phyloP scores from a whole-genome alignment of 2,888 invertebrate genomes.

The Dryobota labecula region DNA sequence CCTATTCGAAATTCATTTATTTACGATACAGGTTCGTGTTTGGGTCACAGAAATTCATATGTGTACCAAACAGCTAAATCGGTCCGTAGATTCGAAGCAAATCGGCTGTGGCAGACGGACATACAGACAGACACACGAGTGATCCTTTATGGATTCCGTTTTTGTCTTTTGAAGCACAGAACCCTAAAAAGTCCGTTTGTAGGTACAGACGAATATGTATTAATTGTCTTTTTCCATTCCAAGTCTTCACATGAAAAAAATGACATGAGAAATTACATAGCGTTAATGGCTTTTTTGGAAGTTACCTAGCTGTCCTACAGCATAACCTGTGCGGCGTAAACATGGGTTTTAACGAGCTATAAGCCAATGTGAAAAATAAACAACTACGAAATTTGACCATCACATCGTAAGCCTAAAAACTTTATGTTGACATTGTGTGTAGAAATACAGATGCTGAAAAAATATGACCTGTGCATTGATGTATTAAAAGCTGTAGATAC shows the following conservation, averaged over 20 bases:
- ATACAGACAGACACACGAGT: too few relatives aligned
- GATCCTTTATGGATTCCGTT: too few relatives aligned
- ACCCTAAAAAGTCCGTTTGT: too few relatives aligned
- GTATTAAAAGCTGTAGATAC: too few relatives aligned
- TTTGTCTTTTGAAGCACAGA: too few relatives aligned
- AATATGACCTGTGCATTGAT: too few relatives aligned
- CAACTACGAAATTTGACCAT: conserved; percentile 2
- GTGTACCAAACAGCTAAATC: too few relatives aligned
- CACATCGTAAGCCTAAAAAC: conserved; percentile 2
- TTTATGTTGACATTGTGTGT: conserved; percentile 11
- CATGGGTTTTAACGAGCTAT: conserved; percentile 14
- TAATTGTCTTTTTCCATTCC: neutral
- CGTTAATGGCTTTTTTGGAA: conserved; percentile 14
- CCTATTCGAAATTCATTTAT: too few relatives aligned
- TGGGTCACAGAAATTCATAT: too few relatives aligned
- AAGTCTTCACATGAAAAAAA: neutral
- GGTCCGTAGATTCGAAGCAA: too few relatives aligned
- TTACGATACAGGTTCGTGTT: too few relatives aligned
- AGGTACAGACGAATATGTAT: neutral
- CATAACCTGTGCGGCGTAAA: conserved; percentile 1
- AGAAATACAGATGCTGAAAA: conserved; percentile 5
- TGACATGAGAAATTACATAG: neutral
- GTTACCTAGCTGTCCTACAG: conserved; percentile 31
- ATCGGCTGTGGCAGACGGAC: too few relatives aligned
- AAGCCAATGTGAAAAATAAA: conserved; percentile 17